Evolutionary conservation across 2,113 vertebrate genomes (phyloP).

Genomic region (Anthoscopus minutus): DNA sequence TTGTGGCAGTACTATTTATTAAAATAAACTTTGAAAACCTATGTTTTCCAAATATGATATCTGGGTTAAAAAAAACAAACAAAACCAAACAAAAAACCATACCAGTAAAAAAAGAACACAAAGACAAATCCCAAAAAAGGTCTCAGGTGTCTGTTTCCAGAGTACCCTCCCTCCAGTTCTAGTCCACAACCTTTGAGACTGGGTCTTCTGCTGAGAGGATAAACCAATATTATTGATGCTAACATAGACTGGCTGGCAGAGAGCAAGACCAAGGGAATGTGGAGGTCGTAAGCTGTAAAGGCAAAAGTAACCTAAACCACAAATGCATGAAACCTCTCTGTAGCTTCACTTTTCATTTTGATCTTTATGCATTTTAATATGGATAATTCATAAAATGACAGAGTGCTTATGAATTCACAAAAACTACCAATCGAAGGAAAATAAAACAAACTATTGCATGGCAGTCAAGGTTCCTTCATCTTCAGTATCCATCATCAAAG

Average conservation of each 20-base stretch:
- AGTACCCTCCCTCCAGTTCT: neutral
- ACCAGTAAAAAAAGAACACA: neutral
- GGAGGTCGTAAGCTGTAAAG: neutral
- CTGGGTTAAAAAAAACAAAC: neutral
- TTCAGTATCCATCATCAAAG: neutral
- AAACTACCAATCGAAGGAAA: neutral
- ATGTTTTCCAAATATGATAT: neutral
- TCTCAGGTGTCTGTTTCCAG: neutral
- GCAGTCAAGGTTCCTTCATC: neutral
- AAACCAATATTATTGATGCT: neutral
- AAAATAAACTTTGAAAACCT: neutral
- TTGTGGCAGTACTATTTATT: neutral
- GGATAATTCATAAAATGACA: neutral
- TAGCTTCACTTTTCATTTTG: neutral
- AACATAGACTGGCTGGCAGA: neutral
- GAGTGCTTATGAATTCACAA: neutral
- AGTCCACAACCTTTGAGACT: neutral
- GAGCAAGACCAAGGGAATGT: neutral
- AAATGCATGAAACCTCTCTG: neutral
- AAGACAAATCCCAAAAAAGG: neutral
- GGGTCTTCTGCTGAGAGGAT: neutral
- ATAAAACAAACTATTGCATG: neutral
- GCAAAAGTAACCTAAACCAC: neutral
- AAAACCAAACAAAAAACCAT: neutral
- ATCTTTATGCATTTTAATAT: neutral